A percentile compares a stretch with the other conserved stretches of the same genome.
phyloP scores from a whole-genome alignment of 2,797 vertebrate species.

The Gymnoscopelus braueri region DNA sequence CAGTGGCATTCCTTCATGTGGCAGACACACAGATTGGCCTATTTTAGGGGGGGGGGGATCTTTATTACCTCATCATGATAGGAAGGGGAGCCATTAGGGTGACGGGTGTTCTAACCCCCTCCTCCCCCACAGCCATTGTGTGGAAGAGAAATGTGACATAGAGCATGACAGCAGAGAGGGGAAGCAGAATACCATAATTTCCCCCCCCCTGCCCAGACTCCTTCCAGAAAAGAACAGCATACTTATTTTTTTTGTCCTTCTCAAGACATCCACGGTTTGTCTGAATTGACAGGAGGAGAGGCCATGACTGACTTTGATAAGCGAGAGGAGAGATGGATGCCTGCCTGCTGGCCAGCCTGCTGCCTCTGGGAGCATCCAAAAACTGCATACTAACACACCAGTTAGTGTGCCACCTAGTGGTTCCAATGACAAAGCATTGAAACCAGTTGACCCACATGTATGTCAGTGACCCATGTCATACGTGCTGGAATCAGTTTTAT shows the following conservation, averaged over 20 bases:
- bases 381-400: background rate
- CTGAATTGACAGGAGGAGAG: conserved; percentile 61
- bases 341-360: conserved; percentile 17
- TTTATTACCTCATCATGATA: conserved; percentile 69
- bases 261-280: conserved; percentile 52
- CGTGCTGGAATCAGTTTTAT: background rate
- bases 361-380: conserved; percentile 10
- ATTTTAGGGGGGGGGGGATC: conserved; percentile 56
- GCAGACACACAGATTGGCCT: conserved; percentile 63
- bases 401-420: conserved; percentile 10
- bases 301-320: conserved; percentile 60
- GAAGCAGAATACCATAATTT: conserved; percentile 66
- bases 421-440: background rate
- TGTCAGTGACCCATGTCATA: background rate
- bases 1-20: conserved; percentile 30
- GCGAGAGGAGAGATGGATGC: conserved; percentile 36
- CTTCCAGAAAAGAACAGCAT: conserved; percentile 41
- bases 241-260: conserved; percentile 39
- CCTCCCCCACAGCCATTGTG: conserved; percentile 65
- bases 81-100: conserved; percentile 69
- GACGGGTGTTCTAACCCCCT: conserved; percentile 66
- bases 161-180: conserved; percentile 62
- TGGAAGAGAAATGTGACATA: conserved; percentile 68
- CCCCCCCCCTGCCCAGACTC: conserved; percentile 53
- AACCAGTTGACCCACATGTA: background rate